A percentile compares a stretch with the other conserved stretches of the same genome.
Evolutionary conservation across 1,140 invertebrate species (phyloP).

Genomic region (Melanaphis sacchari): DNA sequence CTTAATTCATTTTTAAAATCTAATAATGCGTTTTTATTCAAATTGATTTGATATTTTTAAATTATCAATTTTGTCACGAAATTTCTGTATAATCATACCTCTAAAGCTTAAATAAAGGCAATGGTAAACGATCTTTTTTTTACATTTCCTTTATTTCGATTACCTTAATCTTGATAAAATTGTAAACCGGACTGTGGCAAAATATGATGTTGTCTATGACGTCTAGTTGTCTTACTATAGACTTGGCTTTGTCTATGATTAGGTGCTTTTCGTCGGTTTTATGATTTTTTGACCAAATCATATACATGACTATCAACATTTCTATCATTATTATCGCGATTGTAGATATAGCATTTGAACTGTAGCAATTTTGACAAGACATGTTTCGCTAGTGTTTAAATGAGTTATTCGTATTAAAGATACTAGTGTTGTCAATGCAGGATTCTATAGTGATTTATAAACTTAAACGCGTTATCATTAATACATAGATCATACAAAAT

Average conservation of each 20-base stretch:
- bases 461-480: neutral
- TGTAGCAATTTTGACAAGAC: neutral
- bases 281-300: neutral
- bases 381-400: neutral
- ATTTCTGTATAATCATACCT: neutral
- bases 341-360: neutral
- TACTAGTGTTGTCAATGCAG: neutral
- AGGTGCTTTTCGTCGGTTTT: neutral
- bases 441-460: neutral
- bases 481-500: neutral
- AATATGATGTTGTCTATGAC: neutral
- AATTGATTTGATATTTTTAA: neutral
- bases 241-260: neutral
- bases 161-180: neutral
- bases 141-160: neutral
- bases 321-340: neutral
- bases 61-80: neutral
- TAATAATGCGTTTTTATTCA: neutral
- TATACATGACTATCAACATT: neutral
- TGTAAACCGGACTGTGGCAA: neutral
- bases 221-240: neutral
- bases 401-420: neutral
- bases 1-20: neutral
- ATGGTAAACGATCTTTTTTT: neutral
- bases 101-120: neutral